Evolutionary conservation across 2,888 invertebrate genomes (phyloP).

Genomic region (Leptopterna dolabrata): DNA sequence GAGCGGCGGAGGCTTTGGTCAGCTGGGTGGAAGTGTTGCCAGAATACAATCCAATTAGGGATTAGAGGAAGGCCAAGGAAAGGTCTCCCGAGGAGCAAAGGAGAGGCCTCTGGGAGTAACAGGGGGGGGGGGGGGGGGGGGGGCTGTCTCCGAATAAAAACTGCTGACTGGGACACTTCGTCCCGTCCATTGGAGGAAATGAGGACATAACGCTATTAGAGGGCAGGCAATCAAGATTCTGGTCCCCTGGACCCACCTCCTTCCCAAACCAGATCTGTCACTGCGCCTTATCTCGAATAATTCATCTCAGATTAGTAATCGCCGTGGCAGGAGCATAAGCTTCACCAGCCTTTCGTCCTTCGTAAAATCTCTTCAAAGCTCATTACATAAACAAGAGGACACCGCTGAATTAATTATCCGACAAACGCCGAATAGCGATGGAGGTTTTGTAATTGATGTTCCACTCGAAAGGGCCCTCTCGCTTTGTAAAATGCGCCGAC

Average conservation of each 20-base stretch:
- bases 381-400: constrained; percentile 44
- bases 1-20: constrained; percentile 46
- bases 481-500: constrained; percentile 23
- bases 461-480: neutral
- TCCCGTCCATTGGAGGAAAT: constrained; percentile 34
- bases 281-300: constrained; percentile 41
- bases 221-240: constrained; percentile 39
- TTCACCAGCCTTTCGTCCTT: neutral
- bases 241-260: constrained; percentile 8
- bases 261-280: constrained; percentile 35
- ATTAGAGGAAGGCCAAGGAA: neutral
- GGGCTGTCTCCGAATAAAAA: too few relatives aligned
- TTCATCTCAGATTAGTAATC: constrained; percentile 49
- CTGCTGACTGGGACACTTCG: constrained; percentile 36
- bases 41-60: constrained; percentile 53
- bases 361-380: constrained; percentile 13
- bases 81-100: constrained; percentile 9
- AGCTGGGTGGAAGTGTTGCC: constrained; percentile 50
- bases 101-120: constrained; percentile 33
- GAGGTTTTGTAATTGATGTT: constrained; percentile 7
- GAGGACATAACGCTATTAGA: constrained; percentile 52
- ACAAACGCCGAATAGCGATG: constrained; percentile 6
- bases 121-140: too few relatives aligned
- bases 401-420: constrained; percentile 43
- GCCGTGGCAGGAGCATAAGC: constrained; percentile 26